Base-by-base conservation (phyloP, 2,888 invertebrate genomes). In the Yponomeuta cagnagella region DNA sequence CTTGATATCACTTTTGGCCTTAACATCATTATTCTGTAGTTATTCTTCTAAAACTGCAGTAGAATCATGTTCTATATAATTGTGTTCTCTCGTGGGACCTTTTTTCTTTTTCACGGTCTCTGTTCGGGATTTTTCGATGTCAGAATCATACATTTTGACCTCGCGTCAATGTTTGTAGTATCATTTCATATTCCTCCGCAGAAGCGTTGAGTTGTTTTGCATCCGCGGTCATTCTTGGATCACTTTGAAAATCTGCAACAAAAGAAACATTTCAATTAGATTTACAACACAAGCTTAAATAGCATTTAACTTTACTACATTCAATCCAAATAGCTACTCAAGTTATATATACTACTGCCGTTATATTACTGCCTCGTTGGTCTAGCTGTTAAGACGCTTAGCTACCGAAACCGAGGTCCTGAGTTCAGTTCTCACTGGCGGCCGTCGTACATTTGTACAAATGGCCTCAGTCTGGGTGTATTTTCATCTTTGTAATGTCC, bases 51-150 rank as follows among this genome's bases (percentile, higher is more conserved):
- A 12, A 65, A 65, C 12, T 31, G 65, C 65, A 63, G 33, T 33
- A 71, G 52, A 52, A 67, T 71, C 33, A 68, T 65, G 63, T 68
- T 48, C 12, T 65, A n/a, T 68, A 5, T 71, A 23, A 68, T 52
- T 67, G 9, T 63, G 43, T 37, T 48, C 30, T 58, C 52, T 12
- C 15, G 12, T 58, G 12, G 15, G 15, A 58, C 52, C 52, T 31
- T 48, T 67, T 72, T 72, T 72, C 48, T 72, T 72, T 63, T 72
- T 72, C 5, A 72, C 72, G 4, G 63, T 72, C 69, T 72, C 72
- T 31, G 68, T 63, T 48, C 70, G 31, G 15, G 48, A 15, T 66
- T 66, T 66, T 37, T 37, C 33, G 6, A 66, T 37, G 10, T 37
- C 33, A 37, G 37, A 66, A 31, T 66, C 33, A 23, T 33, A 66